phyloP scores from a whole-genome alignment of 2,797 vertebrate genomes.

The Anisognathus igniventris region DNA sequence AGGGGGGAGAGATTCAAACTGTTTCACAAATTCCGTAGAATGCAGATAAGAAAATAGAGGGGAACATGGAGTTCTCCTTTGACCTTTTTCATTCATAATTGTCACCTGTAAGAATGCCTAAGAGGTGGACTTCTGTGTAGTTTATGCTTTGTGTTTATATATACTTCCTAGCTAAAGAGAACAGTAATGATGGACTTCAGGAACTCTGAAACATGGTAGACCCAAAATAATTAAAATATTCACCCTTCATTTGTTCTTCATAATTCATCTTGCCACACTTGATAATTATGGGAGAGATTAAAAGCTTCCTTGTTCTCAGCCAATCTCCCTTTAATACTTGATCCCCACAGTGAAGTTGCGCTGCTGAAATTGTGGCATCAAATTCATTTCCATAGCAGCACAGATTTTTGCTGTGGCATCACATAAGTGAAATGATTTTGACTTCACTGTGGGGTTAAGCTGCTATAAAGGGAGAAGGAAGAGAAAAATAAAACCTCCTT shows the following conservation, averaged over 20 bases:
- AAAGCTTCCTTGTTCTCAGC: slow-evolving; percentile 35
- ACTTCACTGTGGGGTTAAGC: slow-evolving; percentile 29
- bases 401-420: slow-evolving; percentile 3
- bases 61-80: not conserved
- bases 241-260: slow-evolving; percentile 41
- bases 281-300: slow-evolving; percentile 43
- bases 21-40: not conserved
- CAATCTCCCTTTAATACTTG: slow-evolving; percentile 15
- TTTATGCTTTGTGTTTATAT: not conserved
- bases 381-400: slow-evolving; percentile 36
- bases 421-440: slow-evolving; percentile 3
- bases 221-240: slow-evolving; percentile 33
- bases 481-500: not conserved
- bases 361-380: slow-evolving; percentile 1
- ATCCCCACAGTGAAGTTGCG: slow-evolving; percentile 11
- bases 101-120: not conserved
- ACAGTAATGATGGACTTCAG: not conserved
- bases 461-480: not conserved
- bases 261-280: not conserved
- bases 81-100: not conserved
- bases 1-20: not conserved
- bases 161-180: not conserved
- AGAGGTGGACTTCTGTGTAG: not conserved
- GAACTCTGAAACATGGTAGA: not conserved
- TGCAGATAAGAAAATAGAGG: not conserved